These are phyloP conservation scores for Dipodomys stephensi DNA, from an alignment of 2,113 vertebrate species.

Conservation along the genomic window DNA sequence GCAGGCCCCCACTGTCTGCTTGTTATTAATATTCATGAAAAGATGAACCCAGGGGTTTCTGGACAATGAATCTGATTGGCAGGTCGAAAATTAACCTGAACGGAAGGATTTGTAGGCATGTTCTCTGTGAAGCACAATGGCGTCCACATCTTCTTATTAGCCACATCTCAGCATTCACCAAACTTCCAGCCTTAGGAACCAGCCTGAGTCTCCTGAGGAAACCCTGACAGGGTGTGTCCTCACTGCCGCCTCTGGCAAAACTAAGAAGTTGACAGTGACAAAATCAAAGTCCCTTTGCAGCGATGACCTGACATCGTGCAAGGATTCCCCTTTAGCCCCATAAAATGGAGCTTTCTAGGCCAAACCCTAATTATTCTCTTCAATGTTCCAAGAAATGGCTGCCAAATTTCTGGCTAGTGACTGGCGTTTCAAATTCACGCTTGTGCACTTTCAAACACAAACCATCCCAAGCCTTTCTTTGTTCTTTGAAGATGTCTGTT, in stretches of 20 bases:
- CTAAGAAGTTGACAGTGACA: background rate
- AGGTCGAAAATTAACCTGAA: background rate
- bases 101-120: background rate
- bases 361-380: slow-evolving; percentile 51
- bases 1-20: background rate
- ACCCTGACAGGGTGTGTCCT: background rate
- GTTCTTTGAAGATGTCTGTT: slow-evolving; percentile 73
- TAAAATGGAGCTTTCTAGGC: background rate
- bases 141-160: background rate
- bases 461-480: slow-evolving; percentile 81
- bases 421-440: slow-evolving; percentile 64
- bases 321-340: background rate
- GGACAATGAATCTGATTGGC: background rate
- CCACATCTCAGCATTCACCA: background rate
- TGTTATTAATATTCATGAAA: background rate
- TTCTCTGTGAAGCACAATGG: background rate
- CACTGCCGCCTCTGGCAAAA: background rate
- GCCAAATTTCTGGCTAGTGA: slow-evolving; percentile 69
- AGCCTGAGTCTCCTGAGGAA: background rate
- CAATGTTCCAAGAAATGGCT: slow-evolving; percentile 35
- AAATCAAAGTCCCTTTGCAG: background rate
- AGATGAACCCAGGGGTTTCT: background rate
- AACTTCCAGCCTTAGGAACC: background rate
- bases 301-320: background rate
- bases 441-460: slow-evolving; percentile 81